phyloP scores from a whole-genome alignment of 2,888 invertebrate species.

The Melinaea menophilus region DNA sequence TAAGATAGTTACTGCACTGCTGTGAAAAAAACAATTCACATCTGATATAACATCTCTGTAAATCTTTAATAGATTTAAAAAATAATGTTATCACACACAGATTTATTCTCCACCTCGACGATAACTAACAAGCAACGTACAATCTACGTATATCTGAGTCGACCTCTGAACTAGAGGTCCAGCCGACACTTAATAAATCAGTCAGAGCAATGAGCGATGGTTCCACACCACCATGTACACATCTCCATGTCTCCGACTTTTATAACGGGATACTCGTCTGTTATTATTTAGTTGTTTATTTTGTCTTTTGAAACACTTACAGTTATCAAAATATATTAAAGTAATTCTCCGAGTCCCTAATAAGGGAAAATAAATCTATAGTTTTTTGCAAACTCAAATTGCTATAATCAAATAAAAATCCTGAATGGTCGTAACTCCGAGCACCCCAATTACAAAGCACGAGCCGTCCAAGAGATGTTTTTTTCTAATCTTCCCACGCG shows the following conservation, averaged over 20 bases:
- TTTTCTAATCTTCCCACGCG: conserved; percentile 76
- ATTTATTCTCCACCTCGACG: background rate
- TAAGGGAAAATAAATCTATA: conserved; percentile 31
- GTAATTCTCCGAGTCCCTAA: conserved; percentile 20
- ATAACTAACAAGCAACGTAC: conserved; percentile 1
- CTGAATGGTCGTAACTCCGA: conserved; percentile 52
- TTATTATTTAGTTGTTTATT: background rate
- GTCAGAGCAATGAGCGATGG: conserved; percentile 30
- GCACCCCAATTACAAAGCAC: conserved; percentile 69
- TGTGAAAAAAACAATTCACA: too few relatives aligned
- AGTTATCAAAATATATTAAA: conserved; percentile 28
- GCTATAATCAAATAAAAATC: conserved; percentile 58
- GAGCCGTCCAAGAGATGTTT: conserved; percentile 64
- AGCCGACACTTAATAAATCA: conserved; percentile 59
- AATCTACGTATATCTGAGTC: conserved; percentile 27
- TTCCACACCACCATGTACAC: conserved; percentile 15
- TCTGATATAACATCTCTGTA: too few relatives aligned
- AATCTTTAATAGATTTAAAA: too few relatives aligned
- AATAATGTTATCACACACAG: too few relatives aligned
- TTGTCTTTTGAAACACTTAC: background rate
- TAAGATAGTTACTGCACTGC: too few relatives aligned
- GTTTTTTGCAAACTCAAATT: conserved; percentile 39
- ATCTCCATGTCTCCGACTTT: background rate
- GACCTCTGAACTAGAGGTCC: conserved; percentile 38
- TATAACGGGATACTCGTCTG: background rate